Evolutionary conservation across 2,113 vertebrate genomes (phyloP), one percentile per base, ranked within the genome.

Genomic region (Gymnarchus niloticus): DNA sequence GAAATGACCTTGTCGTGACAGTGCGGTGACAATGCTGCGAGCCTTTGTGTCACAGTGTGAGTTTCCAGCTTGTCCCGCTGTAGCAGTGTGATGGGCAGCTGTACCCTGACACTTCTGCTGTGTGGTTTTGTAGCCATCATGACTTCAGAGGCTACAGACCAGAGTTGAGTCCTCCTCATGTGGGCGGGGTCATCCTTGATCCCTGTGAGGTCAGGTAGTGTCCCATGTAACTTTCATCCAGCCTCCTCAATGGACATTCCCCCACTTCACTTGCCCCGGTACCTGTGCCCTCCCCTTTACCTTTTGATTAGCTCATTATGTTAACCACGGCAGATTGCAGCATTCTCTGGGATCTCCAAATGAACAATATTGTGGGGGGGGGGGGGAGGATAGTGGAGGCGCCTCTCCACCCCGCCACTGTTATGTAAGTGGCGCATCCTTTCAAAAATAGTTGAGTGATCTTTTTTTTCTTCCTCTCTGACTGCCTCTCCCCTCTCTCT

Each of bases 371-470:
- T 52, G 25, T 3, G 0, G 49, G 49, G n/a, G 49, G n/a, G 23
- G 49, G 25, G 25, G 14, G 6, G 49, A 81, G 48, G 51, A 9
- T 8, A 82, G 51, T 8, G n/a, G 51, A 49, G 46, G 25, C n/a
- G 8, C 49, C 33, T 73, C 61, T 56, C 25, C 48, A 7, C 61
- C n/a, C 49, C 65, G n/a, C n/a, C 59, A 54, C 33, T 37, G 48
- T 85, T 85, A 85, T n/a, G 59, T 85, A 85, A 85, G 84, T 65
- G 28, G 25, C 28, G 65, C 84, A 65, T 85, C 84, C 83, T 84
- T 61, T 84, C 83, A 84, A 44, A 84, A 25, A 69, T 41, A 69
- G 57, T 69, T 65, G 51, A 82, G 51, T 82, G 80, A 82, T 82
- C 1, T 46, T 44, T 51, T 19, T 84, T 65, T 44, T 8, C 33